phyloP scores from a whole-genome alignment of 2,888 invertebrate species.

The Pandemis cinnamomeana region DNA sequence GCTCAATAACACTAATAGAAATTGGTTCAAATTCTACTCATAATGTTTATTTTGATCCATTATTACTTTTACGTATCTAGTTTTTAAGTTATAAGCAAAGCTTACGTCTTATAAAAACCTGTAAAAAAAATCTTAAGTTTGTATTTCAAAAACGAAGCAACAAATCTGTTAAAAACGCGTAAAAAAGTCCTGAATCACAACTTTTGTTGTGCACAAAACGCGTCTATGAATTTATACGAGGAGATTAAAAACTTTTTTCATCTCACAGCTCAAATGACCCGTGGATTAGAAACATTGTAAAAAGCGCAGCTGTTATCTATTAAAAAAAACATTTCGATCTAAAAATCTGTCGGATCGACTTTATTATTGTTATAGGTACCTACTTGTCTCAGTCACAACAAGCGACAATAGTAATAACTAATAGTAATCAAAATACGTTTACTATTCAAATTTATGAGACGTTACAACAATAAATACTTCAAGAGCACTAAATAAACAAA shows the following conservation, averaged over 20 bases:
- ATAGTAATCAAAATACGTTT: slow-evolving; percentile 30
- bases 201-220: slow-evolving; percentile 47
- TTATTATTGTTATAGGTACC: slow-evolving; percentile 43
- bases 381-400: slow-evolving; percentile 46
- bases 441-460: slow-evolving; percentile 57
- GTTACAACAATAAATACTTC: slow-evolving; percentile 59
- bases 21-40: too few relatives aligned
- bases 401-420: slow-evolving; percentile 35
- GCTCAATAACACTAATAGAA: too few relatives aligned
- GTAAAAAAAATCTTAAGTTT: not conserved
- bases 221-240: slow-evolving; percentile 56
- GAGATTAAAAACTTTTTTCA: slow-evolving; percentile 54
- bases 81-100: too few relatives aligned
- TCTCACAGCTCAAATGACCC: slow-evolving; percentile 45
- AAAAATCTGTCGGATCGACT: slow-evolving; percentile 22
- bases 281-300: slow-evolving; percentile 42
- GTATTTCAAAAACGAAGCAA: slow-evolving; percentile 5
- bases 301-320: slow-evolving; percentile 5
- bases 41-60: too few relatives aligned
- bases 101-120: not conserved
- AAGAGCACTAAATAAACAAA: slow-evolving; percentile 74
- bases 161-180: slow-evolving; percentile 15
- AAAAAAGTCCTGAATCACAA: slow-evolving; percentile 18
- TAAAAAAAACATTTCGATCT: slow-evolving; percentile 8
- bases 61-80: too few relatives aligned